Conservation (phyloP, 2,113 vertebrate species). For the Laterallus jamaicensis region DNA sequence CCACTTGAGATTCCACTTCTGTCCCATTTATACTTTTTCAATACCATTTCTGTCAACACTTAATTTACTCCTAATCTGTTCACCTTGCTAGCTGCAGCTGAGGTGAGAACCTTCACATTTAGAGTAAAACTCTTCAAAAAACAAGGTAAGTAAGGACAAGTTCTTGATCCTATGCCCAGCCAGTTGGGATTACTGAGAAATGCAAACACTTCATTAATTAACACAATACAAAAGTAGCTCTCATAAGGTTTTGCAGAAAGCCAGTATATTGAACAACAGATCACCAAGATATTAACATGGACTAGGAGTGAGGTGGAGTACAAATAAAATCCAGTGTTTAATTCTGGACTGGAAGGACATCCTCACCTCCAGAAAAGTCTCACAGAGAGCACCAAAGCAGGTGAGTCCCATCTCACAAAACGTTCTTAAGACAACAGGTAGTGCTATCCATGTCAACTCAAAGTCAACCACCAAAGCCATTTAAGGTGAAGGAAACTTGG, state of each 20-base stretch:
- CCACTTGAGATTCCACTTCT: neutral
- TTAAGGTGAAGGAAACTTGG: neutral
- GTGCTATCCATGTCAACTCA: neutral
- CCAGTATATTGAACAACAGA: neutral
- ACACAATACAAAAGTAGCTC: neutral
- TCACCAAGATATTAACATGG: neutral
- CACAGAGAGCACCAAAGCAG: neutral
- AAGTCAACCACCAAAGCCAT: neutral
- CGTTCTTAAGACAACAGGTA: neutral
- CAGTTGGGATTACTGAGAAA: neutral
- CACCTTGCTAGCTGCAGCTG: neutral
- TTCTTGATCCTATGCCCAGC: neutral
- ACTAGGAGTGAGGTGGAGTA: neutral
- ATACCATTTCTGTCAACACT: neutral
- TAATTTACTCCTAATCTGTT: neutral
- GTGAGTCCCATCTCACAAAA: neutral
- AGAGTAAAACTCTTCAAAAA: constrained; percentile 16
- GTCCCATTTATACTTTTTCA: neutral
- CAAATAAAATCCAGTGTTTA: neutral
- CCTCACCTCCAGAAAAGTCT: neutral
- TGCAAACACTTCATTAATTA: neutral
- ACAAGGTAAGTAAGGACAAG: neutral
- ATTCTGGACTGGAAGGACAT: neutral
- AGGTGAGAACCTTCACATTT: constrained; percentile 22
- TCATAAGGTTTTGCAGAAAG: neutral